Base-by-base conservation (phyloP, 2,113 vertebrate genomes). In the Oreochromis aureus region DNA sequence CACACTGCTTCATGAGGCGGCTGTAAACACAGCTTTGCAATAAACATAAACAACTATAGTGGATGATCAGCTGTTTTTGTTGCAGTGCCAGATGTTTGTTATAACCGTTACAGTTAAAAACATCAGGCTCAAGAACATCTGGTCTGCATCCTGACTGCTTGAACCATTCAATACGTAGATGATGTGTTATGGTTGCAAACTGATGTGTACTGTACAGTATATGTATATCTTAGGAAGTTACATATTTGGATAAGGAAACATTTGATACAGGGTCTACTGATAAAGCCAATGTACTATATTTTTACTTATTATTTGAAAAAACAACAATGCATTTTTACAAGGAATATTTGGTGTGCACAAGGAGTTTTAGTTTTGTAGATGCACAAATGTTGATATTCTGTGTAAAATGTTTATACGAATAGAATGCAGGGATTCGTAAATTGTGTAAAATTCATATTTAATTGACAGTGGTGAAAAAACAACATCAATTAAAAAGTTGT, bases 11-110 rank as follows among this genome's bases (percentile, higher is more conserved):
- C 83, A 92, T 39, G 66, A 84, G 78, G 78, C 53, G 73, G 83
- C 89, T 86, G 81, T 86, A 88, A 89, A 86, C 83, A 69, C 84
- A 54, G 41, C 39, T 39, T 66, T 15, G 44, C 44, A 73, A 48
- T 80, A 85, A 85, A 87, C 69, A 85, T 87, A 34, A 80, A 56
- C 58, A 73, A 6, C 66, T 32, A 10, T 22, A 44, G 24, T 83
- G 22, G 19, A 83, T 71, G 58, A 86, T 78, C 32, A 16, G 32
- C 80, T 80, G 58, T 22, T 80, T 73, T 83, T 44, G 30, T 12
- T 53, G 36, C 15, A 19, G n/a, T 24, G 36, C 34, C 63, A 69
- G 36, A 69, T 69, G 36, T 41, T 69, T 69, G 36, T 69, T 69
- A 41, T 41, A 41, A 69, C 34, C 4, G 5, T 44, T 24, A 69